A percentile compares a stretch with the other conserved stretches of the same genome.
Conservation (phyloP, 2,888 invertebrate species). For the Deroplatys truncata region DNA sequence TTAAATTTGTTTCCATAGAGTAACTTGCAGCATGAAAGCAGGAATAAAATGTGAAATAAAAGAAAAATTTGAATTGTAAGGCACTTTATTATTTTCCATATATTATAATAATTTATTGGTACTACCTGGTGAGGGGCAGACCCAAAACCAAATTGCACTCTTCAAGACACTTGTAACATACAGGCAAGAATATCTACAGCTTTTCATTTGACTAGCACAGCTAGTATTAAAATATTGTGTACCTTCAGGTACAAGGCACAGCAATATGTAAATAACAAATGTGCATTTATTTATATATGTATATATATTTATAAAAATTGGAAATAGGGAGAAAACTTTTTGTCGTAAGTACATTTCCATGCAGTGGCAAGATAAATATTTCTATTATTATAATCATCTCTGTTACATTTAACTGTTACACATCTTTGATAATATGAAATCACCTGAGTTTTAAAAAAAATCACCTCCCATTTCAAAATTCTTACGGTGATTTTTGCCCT, state of each 20-base stretch:
- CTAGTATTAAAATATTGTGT: not conserved
- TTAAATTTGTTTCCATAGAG: too few relatives aligned
- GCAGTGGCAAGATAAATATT: not conserved
- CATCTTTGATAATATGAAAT: not conserved
- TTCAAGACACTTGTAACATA: not conserved
- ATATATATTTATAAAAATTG: not conserved
- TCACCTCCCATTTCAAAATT: not conserved
- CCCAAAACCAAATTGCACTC: not conserved
- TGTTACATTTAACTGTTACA: not conserved
- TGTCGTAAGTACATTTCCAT: not conserved
- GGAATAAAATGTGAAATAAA: too few relatives aligned
- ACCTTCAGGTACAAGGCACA: not conserved
- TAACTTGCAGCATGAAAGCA: too few relatives aligned
- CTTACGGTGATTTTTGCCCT: not conserved
- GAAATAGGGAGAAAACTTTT: not conserved
- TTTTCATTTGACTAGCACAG: not conserved
- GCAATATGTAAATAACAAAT: not conserved
- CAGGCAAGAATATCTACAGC: not conserved
- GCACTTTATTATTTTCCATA: slow-evolving; percentile 8
- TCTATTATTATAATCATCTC: not conserved
- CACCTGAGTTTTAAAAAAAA: slow-evolving; percentile 8
- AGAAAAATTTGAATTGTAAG: not conserved
- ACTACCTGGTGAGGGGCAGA: not conserved
- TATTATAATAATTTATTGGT: not conserved
- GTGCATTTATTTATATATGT: not conserved